phyloP scores from a whole-genome alignment of 2,113 vertebrate genomes.

The Poecile atricapillus region DNA sequence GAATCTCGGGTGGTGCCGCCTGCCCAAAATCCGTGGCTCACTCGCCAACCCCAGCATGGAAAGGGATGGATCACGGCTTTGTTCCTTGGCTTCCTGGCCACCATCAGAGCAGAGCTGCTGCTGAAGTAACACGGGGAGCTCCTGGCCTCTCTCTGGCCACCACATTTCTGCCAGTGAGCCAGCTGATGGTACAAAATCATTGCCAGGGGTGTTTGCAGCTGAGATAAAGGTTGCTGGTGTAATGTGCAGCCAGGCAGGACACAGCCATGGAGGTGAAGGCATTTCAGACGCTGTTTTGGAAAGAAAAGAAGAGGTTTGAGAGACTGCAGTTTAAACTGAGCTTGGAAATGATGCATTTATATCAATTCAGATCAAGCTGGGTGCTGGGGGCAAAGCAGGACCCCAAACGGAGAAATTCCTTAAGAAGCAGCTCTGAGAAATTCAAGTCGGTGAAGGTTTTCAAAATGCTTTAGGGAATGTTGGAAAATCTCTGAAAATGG shows the following conservation, averaged over 20 bases:
- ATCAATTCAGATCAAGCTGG: neutral
- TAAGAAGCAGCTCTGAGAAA: neutral
- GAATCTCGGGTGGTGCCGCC: neutral
- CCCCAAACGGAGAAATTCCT: neutral
- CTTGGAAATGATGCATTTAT: neutral
- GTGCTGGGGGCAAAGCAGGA: neutral
- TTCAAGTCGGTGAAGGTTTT: neutral
- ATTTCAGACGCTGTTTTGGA: neutral
- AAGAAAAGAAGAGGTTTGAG: neutral
- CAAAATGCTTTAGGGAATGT: neutral
- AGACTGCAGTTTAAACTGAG: accelerated
- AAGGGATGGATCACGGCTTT: neutral
- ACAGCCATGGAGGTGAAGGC: neutral
- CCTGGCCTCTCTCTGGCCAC: neutral
- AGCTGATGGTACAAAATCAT: neutral
- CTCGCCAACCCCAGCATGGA: neutral
- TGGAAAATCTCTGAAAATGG: neutral
- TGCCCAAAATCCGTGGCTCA: neutral
- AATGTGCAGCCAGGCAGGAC: neutral
- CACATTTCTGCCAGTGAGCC: neutral
- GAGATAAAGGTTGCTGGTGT: neutral
- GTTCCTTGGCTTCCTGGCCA: neutral
- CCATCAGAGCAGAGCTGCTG: neutral
- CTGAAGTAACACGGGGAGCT: neutral
- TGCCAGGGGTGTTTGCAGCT: neutral